Evolutionary conservation across 2,113 vertebrate species (phyloP).

Genomic region (Tautogolabrus adspersus): DNA sequence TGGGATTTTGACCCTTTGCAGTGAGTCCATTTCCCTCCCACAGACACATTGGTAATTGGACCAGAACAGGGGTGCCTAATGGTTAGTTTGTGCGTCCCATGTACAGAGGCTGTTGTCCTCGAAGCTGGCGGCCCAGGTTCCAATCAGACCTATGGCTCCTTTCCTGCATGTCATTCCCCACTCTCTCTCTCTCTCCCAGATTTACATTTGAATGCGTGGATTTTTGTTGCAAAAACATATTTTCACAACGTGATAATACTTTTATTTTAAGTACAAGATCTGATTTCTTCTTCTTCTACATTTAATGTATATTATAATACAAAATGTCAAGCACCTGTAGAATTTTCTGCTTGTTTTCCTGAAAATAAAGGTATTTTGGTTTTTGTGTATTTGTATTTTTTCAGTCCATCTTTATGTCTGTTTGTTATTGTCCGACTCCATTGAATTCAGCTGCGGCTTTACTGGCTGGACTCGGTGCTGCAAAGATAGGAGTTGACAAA

Average conservation of each 20-base stretch:
- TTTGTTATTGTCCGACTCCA: neutral
- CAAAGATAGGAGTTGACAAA: neutral
- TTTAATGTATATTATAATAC: no score
- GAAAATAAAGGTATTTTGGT: neutral
- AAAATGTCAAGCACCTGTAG: no score
- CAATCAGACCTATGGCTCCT: no score
- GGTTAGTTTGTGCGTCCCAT: no score
- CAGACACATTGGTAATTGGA: neutral
- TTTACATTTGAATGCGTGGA: no score
- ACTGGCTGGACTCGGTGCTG: neutral
- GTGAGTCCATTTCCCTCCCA: neutral
- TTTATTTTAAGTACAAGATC: neutral
- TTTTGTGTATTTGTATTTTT: neutral
- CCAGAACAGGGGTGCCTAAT: no score
- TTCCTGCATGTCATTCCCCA: no score
- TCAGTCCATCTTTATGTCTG: neutral
- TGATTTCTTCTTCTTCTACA: neutral
- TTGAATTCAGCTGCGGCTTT: constrained; percentile 5
- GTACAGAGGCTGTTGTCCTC: no score
- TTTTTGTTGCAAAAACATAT: neutral
- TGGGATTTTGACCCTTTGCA: neutral
- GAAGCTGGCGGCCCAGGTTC: no score
- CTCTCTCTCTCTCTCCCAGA: no score
- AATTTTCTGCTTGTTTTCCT: no score
- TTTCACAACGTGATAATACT: neutral